Conservation (phyloP, 2,113 vertebrate species). For the Hippocampus abdominalis region DNA sequence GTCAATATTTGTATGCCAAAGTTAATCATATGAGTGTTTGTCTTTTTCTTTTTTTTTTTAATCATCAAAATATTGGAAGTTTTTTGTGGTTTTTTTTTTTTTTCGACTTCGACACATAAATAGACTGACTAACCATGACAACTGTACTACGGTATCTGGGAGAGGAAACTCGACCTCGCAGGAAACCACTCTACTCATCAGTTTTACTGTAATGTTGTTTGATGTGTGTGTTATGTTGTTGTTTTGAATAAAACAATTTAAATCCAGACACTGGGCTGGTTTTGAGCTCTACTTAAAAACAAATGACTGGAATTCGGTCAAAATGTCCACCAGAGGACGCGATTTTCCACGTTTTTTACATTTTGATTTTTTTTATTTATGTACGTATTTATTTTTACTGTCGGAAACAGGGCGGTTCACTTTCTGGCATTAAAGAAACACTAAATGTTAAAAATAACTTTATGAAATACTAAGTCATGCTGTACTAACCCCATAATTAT, state of each 20-base stretch:
- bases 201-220: not conserved
- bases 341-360: not conserved
- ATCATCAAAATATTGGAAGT: not conserved
- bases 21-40: not conserved
- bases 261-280: not conserved
- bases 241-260: not conserved
- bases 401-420: not conserved
- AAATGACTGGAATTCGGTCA: not conserved
- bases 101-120: not conserved
- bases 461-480: no score
- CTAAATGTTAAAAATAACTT: no score
- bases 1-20: not conserved
- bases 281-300: not conserved
- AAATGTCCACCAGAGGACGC: not conserved
- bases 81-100: not conserved
- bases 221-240: not conserved
- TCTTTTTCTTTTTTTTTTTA: not conserved
- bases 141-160: not conserved
- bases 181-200: not conserved
- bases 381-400: no score
- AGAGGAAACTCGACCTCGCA: not conserved
- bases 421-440: no score
- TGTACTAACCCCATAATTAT: no score
- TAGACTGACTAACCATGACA: not conserved
- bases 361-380: no score